Conservation (phyloP, 2,113 vertebrate genomes). For the Hydrolagus affinis region DNA sequence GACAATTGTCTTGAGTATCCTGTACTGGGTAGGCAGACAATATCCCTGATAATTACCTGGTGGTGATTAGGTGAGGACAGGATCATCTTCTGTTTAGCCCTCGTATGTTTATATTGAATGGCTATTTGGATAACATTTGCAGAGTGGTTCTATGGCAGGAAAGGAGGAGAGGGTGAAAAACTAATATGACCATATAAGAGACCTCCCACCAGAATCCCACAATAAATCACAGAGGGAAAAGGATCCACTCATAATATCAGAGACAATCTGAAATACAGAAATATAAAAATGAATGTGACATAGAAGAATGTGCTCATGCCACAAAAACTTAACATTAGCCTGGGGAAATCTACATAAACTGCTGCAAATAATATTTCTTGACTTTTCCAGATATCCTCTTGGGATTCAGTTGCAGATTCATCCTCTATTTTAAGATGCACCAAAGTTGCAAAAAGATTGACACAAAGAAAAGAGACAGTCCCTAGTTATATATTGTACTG, state of each 20-base stretch:
- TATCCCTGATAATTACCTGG: no score
- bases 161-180: no score
- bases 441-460: background rate
- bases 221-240: background rate
- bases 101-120: no score
- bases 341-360: slow-evolving; percentile 8
- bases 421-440: slow-evolving; percentile 17
- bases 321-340: background rate
- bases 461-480: background rate
- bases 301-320: background rate
- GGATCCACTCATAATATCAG: background rate
- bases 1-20: no score
- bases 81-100: no score
- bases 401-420: background rate
- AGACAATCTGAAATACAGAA: background rate
- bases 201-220: background rate
- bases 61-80: no score
- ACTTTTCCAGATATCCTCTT: background rate
- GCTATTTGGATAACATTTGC: no score
- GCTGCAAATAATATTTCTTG: background rate
- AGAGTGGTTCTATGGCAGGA: no score
- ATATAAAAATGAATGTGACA: background rate
- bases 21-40: no score
- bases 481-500: background rate
- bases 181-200: background rate